These are phyloP conservation scores for Emydocephalus ijimae DNA, from an alignment of 2,113 vertebrate species.

Conservation along the genomic window DNA sequence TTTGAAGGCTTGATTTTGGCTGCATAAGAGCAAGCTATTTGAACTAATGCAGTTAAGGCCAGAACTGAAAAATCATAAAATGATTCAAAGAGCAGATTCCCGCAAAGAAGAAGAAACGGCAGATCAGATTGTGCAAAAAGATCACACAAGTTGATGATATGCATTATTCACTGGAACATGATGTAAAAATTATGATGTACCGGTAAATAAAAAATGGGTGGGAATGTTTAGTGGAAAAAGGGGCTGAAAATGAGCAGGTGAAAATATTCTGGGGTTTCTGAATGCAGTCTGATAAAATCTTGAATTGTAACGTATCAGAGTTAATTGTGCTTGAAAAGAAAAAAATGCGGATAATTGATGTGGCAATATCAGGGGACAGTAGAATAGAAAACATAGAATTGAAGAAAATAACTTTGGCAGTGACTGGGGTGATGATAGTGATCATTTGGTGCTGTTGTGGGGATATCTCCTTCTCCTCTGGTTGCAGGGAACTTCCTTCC, in stretches of 20 bases:
- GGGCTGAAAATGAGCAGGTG: neutral
- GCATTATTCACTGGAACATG: neutral
- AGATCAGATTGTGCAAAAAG: neutral
- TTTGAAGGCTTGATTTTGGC: neutral
- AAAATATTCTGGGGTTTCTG: neutral
- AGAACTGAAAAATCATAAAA: neutral
- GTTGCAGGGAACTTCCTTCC: neutral
- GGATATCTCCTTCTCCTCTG: neutral
- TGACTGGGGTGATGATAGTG: neutral
- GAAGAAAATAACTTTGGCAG: neutral
- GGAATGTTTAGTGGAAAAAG: neutral
- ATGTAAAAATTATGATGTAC: neutral
- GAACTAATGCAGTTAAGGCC: neutral
- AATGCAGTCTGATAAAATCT: neutral
- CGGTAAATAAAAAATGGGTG: neutral
- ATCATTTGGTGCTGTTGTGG: neutral
- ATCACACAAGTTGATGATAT: neutral
- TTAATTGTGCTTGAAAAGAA: neutral
- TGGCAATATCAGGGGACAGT: neutral
- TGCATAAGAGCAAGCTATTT: neutral
- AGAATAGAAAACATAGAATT: neutral
- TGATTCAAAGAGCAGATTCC: neutral
- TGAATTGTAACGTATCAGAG: neutral
- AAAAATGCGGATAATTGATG: neutral
- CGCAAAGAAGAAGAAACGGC: neutral